phyloP scores from a whole-genome alignment of 2,888 invertebrate genomes.

The Trisateles emortualis region DNA sequence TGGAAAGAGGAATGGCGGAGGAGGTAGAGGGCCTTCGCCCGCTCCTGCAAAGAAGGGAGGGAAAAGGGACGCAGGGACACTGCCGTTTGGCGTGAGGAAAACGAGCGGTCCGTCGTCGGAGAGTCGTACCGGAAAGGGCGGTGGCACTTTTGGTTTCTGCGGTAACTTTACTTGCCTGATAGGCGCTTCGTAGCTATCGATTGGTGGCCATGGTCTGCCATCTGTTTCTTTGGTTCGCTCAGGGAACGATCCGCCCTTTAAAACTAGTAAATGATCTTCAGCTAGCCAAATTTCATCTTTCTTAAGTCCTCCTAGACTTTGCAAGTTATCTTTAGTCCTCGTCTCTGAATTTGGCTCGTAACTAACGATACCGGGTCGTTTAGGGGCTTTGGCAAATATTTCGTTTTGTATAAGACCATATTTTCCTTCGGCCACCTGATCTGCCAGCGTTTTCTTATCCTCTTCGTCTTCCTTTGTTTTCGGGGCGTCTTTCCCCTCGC shows the following conservation, averaged over 20 bases:
- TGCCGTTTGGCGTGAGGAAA: slow-evolving; percentile 93
- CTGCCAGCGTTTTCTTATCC: slow-evolving; percentile 94
- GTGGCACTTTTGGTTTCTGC: slow-evolving; percentile 93
- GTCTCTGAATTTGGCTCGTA: slow-evolving; percentile 94
- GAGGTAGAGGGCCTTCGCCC: slow-evolving; percentile 84
- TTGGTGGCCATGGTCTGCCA: slow-evolving; percentile 90
- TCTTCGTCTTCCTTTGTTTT: slow-evolving; percentile 88
- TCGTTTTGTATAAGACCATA: slow-evolving; percentile 96
- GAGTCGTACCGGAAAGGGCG: slow-evolving; percentile 97
- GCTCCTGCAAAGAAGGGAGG: slow-evolving; percentile 89
- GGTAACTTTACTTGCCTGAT: slow-evolving; percentile 95
- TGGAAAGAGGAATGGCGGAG: slow-evolving; percentile 87
- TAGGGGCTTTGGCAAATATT: slow-evolving; percentile 90
- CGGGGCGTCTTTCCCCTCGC: slow-evolving; percentile 87
- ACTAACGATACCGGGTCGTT: slow-evolving; percentile 93
- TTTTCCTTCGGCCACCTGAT: slow-evolving; percentile 96
- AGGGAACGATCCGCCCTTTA: slow-evolving; percentile 92
- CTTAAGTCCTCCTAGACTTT: slow-evolving; percentile 93
- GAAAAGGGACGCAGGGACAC: slow-evolving; percentile 90
- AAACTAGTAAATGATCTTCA: slow-evolving; percentile 94
- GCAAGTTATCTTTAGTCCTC: slow-evolving; percentile 91
- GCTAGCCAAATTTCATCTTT: slow-evolving; percentile 96
- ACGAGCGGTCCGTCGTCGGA: slow-evolving; percentile 94
- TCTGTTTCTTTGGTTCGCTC: slow-evolving; percentile 80
- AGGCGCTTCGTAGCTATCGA: slow-evolving; percentile 94